A percentile compares a stretch with the other conserved stretches of the same genome.
Evolutionary conservation across 2,797 vertebrate genomes (phyloP).

Genomic region (Xiphorhynchus erythropygius): DNA sequence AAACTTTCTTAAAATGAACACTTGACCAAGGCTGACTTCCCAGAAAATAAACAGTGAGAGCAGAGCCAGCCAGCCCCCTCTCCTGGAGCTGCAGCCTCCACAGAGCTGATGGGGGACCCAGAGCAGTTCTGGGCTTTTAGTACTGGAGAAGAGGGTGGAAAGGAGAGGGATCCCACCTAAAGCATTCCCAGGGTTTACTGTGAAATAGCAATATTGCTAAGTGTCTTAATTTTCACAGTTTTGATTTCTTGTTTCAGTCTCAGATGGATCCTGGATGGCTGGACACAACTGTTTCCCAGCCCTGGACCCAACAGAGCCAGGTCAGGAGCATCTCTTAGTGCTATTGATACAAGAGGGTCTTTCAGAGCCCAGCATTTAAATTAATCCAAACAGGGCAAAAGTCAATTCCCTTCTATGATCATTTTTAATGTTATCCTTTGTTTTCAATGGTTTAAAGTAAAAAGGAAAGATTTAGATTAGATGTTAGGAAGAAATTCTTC

Average conservation of each 20-base stretch:
- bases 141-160: background rate
- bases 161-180: background rate
- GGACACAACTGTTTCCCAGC: background rate
- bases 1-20: conserved; percentile 67
- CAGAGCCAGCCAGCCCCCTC: background rate
- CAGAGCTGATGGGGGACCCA: background rate
- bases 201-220: background rate
- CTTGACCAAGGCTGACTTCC: conserved; percentile 57
- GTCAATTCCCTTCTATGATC: background rate
- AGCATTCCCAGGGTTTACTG: background rate
- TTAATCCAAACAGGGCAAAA: background rate
- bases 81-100: background rate
- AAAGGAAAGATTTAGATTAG: background rate
- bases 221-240: background rate
- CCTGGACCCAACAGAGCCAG: background rate
- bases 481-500: background rate
- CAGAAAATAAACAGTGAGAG: conserved; percentile 40
- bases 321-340: background rate
- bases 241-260: background rate
- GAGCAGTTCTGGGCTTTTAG: background rate
- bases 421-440: background rate
- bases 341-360: background rate
- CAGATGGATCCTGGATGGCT: background rate
- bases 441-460: background rate
- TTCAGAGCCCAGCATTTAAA: background rate